Evolutionary conservation across 2,888 invertebrate species (phyloP).

Genomic region (Andrena dorsata): DNA sequence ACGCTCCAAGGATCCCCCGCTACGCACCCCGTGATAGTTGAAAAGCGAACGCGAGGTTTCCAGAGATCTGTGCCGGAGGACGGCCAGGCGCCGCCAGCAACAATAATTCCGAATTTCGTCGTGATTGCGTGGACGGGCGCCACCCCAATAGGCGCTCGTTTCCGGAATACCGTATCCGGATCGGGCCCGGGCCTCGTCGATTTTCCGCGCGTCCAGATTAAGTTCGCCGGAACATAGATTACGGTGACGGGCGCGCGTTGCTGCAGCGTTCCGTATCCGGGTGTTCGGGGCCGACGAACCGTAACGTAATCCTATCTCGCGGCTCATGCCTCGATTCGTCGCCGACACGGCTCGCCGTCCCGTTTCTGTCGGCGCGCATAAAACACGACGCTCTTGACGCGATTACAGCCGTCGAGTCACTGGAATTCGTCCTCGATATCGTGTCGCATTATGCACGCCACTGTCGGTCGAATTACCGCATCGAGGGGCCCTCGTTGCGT

Average conservation of each 20-base stretch:
- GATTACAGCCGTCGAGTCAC: constrained; percentile 49
- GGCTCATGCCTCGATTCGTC: constrained; percentile 60
- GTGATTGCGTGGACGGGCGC: background rate
- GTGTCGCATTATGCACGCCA: constrained; percentile 36
- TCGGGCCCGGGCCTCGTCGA: constrained; percentile 30
- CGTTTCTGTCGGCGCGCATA: constrained; percentile 51
- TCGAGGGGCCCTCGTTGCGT: constrained; percentile 4
- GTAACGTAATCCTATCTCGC: constrained; percentile 63
- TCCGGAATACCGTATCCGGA: background rate
- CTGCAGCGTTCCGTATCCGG: constrained; percentile 58
- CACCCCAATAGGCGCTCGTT: background rate
- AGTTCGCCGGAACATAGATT: constrained; percentile 66
- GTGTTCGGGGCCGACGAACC: constrained; percentile 63
- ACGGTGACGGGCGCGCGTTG: constrained; percentile 43
- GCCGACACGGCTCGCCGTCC: constrained; percentile 53
- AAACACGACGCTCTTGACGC: constrained; percentile 58
- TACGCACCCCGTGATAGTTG: background rate
- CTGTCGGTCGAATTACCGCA: constrained; percentile 38
- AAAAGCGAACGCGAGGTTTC: background rate
- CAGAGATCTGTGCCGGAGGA: background rate
- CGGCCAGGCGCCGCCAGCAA: background rate
- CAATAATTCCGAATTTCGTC: background rate
- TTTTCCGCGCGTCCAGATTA: constrained; percentile 60
- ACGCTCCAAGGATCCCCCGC: background rate
- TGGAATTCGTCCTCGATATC: constrained; percentile 40